A percentile compares a stretch with the other conserved stretches of the same genome.
These are phyloP conservation scores for Pseudotriccus pelzelni DNA, from an alignment of 2,797 vertebrate species.

Conservation along the genomic window DNA sequence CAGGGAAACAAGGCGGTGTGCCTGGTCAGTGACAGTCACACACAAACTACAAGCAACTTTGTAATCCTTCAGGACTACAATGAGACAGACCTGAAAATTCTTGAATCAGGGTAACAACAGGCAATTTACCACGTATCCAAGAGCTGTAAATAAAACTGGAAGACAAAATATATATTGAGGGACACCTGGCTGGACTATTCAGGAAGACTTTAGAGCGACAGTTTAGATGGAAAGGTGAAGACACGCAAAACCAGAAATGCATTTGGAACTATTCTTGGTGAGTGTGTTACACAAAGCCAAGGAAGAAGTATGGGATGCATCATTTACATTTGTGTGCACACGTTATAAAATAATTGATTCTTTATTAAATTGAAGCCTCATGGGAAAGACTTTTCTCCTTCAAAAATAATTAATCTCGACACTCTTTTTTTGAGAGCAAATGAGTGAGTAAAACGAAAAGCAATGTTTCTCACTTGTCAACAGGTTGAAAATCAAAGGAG, in stretches of 20 bases:
- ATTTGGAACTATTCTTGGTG: background rate
- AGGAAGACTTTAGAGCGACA: background rate
- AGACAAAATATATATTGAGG: background rate
- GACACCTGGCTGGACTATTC: background rate
- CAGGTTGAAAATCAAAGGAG: background rate
- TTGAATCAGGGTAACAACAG: background rate
- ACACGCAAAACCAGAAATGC: background rate
- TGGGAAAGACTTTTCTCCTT: background rate
- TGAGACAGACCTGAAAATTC: background rate
- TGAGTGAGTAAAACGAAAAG: background rate
- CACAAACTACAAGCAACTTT: background rate
- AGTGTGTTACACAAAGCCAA: background rate
- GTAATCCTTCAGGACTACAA: background rate
- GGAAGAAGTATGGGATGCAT: background rate
- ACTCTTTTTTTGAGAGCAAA: background rate
- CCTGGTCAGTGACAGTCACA: background rate
- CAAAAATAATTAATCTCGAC: background rate
- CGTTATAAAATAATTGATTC: background rate
- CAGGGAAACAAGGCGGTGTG: accelerated
- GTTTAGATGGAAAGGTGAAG: background rate
- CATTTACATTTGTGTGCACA: accelerated
- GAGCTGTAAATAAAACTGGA: background rate
- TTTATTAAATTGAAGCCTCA: background rate
- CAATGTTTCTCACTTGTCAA: background rate
- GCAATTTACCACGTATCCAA: background rate